phyloP scores from a whole-genome alignment of 2,888 invertebrate species.

The Idaea straminata region DNA sequence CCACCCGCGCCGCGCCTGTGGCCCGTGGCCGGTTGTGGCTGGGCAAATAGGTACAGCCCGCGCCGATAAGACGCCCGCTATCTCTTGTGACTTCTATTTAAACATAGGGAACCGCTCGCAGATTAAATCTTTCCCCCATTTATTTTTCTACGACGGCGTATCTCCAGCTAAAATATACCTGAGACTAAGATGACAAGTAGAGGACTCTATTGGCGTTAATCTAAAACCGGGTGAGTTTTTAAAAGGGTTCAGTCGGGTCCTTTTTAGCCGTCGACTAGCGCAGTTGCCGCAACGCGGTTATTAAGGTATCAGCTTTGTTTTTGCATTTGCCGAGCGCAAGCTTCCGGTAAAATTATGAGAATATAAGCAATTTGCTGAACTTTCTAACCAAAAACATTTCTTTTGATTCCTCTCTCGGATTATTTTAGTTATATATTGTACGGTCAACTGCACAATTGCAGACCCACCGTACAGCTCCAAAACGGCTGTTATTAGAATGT shows the following conservation, averaged over 20 bases:
- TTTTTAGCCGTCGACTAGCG: slow-evolving; percentile 45
- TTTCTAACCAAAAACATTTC: slow-evolving; percentile 39
- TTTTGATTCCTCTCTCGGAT: slow-evolving; percentile 20
- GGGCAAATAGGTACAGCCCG: slow-evolving; percentile 66
- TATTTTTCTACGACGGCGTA: slow-evolving; percentile 64
- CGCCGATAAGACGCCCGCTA: slow-evolving; percentile 67
- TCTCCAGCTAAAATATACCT: slow-evolving; percentile 57
- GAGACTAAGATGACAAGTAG: slow-evolving; percentile 62
- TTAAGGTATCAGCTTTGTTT: slow-evolving; percentile 70
- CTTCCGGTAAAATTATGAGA: slow-evolving; percentile 71
- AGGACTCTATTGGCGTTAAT: slow-evolving; percentile 64
- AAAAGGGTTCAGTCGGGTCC: slow-evolving; percentile 53
- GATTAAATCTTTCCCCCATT: slow-evolving; percentile 72
- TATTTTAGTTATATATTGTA: slow-evolving; percentile 10
- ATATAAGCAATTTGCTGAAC: slow-evolving; percentile 51
- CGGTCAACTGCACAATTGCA: no score
- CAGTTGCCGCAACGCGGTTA: slow-evolving; percentile 61
- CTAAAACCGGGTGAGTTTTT: slow-evolving; percentile 61
- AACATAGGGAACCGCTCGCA: slow-evolving; percentile 71
- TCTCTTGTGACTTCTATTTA: slow-evolving; percentile 75
- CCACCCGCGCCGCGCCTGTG: slow-evolving; percentile 37
- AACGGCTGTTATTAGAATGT: no score
- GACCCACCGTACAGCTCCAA: no score
- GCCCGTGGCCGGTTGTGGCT: slow-evolving; percentile 49
- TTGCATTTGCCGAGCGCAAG: slow-evolving; percentile 62